Evolutionary conservation across 1,140 invertebrate genomes (phyloP).

Genomic region (Calosoma granatense): DNA sequence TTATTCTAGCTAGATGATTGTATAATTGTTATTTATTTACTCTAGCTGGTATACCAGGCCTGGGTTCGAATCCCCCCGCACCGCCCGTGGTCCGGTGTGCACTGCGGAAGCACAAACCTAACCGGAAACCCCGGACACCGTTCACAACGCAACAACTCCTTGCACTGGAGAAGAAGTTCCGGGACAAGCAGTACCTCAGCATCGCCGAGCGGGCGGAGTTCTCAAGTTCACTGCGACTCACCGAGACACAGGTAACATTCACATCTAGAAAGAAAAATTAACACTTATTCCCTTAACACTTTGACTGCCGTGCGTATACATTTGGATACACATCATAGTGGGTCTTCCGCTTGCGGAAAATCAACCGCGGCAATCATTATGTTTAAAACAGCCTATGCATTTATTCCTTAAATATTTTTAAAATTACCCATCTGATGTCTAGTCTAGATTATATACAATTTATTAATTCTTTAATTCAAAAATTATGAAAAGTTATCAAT

Average conservation of each 20-base stretch:
- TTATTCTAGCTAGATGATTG: too few species aligned
- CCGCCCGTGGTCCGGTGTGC: constrained; percentile 33
- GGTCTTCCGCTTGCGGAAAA: too few species aligned
- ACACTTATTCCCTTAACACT: too few species aligned
- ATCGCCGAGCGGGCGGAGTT: constrained; percentile 96
- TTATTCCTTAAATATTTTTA: background rate
- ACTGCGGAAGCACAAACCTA: constrained; percentile 62
- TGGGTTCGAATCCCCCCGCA: constrained; percentile 19
- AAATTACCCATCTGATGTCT: too few species aligned
- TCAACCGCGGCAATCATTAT: too few species aligned
- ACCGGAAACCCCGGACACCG: constrained; percentile 92
- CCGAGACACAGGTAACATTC: constrained; percentile 76
- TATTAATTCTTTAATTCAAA: too few species aligned
- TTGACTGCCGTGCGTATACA: too few species aligned
- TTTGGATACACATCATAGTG: too few species aligned
- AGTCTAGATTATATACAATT: background rate
- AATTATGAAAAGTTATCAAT: background rate
- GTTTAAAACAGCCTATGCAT: background rate
- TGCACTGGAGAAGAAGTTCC: constrained; percentile 91
- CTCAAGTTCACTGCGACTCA: constrained; percentile 82
- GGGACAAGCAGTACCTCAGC: constrained; percentile 91
- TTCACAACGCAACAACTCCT: constrained; percentile 95
- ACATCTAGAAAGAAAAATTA: background rate
- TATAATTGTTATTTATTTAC: too few species aligned
- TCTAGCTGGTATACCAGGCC: constrained; percentile 22